Conservation (phyloP, 2,888 invertebrate species). For the Periphyllus acericola region DNA sequence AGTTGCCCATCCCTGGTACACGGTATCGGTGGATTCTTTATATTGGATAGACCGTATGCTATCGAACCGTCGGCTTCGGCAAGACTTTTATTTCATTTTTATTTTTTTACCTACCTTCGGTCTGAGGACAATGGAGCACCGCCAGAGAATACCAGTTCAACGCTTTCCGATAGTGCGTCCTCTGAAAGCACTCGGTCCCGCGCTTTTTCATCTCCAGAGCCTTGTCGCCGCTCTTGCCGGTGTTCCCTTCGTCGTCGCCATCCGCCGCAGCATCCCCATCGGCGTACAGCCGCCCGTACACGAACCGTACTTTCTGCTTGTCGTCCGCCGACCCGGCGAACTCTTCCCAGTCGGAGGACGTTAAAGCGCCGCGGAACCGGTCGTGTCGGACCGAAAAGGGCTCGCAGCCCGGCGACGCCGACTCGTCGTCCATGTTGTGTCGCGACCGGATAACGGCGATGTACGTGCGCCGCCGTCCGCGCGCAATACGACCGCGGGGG, state of each 20-base stretch:
- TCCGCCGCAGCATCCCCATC: constrained; percentile 7
- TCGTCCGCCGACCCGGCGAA: constrained; percentile 74
- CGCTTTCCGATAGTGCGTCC: constrained; percentile 77
- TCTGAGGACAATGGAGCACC: constrained; percentile 74
- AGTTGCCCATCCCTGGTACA: too few species aligned
- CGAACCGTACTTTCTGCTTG: constrained; percentile 75
- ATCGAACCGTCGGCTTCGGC: too few species aligned
- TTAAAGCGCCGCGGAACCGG: constrained; percentile 71
- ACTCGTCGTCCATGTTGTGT: neutral
- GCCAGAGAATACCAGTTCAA: constrained; percentile 77
- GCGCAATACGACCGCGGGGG: neutral
- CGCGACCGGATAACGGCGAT: neutral
- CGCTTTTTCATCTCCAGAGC: constrained; percentile 65
- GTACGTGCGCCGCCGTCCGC: neutral
- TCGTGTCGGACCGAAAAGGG: constrained; percentile 49
- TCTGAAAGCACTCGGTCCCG: constrained; percentile 79
- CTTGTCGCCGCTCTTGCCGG: constrained; percentile 7
- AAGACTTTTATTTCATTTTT: too few species aligned
- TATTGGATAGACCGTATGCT: too few species aligned
- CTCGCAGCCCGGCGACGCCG: neutral
- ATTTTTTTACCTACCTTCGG: too few species aligned
- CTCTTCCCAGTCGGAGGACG: constrained; percentile 73
- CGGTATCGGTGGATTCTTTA: too few species aligned
- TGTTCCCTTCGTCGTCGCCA: too few species aligned
- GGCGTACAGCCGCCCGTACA: constrained; percentile 65